Evolutionary conservation across 2,888 invertebrate genomes (phyloP).

Genomic region (Stomorhina lunata): DNA sequence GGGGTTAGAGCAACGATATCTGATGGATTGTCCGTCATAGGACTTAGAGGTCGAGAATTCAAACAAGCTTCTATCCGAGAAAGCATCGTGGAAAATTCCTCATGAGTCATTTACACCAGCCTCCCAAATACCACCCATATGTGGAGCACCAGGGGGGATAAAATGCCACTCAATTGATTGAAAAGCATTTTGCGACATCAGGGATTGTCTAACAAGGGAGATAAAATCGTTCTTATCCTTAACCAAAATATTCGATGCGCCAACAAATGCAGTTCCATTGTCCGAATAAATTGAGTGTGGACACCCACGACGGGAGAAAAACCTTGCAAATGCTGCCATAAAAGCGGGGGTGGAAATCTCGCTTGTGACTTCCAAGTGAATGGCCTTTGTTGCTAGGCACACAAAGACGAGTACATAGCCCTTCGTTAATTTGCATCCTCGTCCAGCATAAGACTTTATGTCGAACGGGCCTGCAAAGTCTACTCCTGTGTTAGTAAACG

Average conservation of each 20-base stretch:
- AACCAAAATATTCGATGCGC: not conserved
- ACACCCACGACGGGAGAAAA: slow-evolving; percentile 3
- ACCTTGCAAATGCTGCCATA: not conserved
- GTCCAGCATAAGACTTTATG: no score
- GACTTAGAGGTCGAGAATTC: no score
- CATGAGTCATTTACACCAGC: no score
- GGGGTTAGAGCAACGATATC: no score
- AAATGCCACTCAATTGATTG: not conserved
- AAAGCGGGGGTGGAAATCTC: slow-evolving; percentile 1
- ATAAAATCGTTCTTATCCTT: not conserved
- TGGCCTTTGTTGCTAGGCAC: slow-evolving; percentile 23
- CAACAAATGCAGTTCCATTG: not conserved
- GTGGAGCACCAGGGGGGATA: not conserved
- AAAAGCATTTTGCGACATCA: no score
- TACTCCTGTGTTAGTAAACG: not conserved
- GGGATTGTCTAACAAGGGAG: no score
- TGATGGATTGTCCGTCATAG: no score
- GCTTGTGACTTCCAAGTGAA: slow-evolving; percentile 1
- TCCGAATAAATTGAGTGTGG: not conserved
- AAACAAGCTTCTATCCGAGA: no score
- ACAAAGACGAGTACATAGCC: not conserved
- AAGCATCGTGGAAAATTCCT: no score
- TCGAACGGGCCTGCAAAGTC: slow-evolving; percentile 14
- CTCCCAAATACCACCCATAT: no score
- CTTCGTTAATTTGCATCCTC: no score